Base-by-base conservation (phyloP, 2,888 invertebrate genomes). In the Lasius fuliginosus region DNA sequence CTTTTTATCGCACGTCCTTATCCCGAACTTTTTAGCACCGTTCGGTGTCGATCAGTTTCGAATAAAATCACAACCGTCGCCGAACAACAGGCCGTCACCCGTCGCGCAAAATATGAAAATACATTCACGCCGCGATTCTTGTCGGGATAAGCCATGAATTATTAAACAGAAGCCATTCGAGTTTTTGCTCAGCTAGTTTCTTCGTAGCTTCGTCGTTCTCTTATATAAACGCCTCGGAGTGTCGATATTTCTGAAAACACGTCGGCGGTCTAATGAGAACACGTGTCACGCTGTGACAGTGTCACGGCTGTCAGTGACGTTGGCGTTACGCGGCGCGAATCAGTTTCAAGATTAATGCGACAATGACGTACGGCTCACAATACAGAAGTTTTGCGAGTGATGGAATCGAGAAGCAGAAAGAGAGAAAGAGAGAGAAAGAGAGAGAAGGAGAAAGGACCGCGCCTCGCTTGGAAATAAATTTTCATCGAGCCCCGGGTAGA, bases 401-500 rank as follows among this genome's bases (percentile, higher is more conserved):
- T 23, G 18, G 27, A 60, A 69, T 69, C 56, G 56, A 30, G 18
- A 30, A 12, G 5, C 27, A n/a, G 15, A 30, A 11, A 60, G 12
- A 9, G 30, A 15, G 9, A 15, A n/a, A 33, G 18, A 12, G 36
- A 58, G 18, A 73, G 18, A 30, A 12, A 46, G 42, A 30, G 69
- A 30, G 4, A 30, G 8, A 58, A 3, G 0, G 42, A 42, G 42
- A 60, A 42, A 11, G 33, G 18, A 11, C 40, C 30, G 30, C 46
- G 42, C 12, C 40, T 53, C 53, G 42, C 46, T 15, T 33, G 79
- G 74, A 81, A 81, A 81, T 81, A 81, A 81, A 81, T 81, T 81
- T 73, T 81, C 73, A 79, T 79, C 74, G 79, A 73, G 74, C n/a
- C 46, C 6, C 60, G 33, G 73, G 58, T 23, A 12, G 58, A 71